phyloP scores from a whole-genome alignment of 2,888 invertebrate species.

The Pollenia griseotomentosa region DNA sequence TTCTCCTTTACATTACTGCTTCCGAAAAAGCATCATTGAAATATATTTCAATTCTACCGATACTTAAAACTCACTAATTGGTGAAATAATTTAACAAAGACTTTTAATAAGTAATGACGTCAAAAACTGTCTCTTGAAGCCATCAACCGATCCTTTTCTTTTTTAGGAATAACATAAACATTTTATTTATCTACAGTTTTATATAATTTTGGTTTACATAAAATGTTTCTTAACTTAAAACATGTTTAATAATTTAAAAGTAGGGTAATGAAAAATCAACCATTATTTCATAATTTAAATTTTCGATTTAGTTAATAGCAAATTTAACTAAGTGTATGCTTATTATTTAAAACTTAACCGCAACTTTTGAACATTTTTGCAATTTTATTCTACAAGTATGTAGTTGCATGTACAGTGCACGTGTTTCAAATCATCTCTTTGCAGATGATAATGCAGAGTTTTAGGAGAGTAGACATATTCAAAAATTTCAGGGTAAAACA shows the following conservation, averaged over 20 bases:
- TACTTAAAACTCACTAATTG: no score
- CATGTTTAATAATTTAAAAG: not conserved
- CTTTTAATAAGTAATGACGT: no score
- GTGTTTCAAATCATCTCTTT: slow-evolving; percentile 38
- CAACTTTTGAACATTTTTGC: slow-evolving; percentile 22
- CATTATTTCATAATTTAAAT: not conserved
- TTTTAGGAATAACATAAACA: no score
- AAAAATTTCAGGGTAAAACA: not conserved
- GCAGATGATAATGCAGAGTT: not conserved
- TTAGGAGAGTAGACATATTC: slow-evolving; percentile 13
- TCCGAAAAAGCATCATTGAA: no score
- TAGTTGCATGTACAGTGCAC: slow-evolving; percentile 11
- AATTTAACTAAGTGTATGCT: not conserved
- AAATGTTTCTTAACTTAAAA: no score
- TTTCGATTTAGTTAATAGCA: slow-evolving; percentile 23
- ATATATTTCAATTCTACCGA: no score
- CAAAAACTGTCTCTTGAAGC: no score
- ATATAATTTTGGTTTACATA: no score
- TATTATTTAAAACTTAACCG: slow-evolving; percentile 2
- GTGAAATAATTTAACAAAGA: no score
- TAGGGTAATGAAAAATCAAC: slow-evolving; percentile 15
- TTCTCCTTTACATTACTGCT: no score
- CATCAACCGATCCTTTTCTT: no score
- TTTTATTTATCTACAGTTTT: no score
- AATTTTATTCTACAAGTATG: slow-evolving; percentile 7